Conservation (phyloP, 1,140 invertebrate genomes). For the Drosophila baimaii region DNA sequence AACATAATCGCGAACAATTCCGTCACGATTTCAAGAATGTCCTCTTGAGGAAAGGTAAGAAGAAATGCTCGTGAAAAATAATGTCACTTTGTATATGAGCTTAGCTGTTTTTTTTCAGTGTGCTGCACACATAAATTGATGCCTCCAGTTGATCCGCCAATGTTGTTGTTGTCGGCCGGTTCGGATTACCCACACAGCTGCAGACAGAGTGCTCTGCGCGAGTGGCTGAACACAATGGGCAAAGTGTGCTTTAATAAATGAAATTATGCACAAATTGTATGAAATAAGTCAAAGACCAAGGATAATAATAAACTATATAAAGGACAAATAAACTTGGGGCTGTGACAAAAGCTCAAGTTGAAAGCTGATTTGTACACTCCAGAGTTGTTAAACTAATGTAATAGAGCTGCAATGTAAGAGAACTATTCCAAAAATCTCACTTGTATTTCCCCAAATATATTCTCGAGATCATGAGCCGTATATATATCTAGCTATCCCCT, state of each 20-base stretch:
- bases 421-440: background rate
- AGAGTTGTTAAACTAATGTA: too few relatives aligned
- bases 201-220: slow-evolving; percentile 10
- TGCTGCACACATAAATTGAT: slow-evolving; percentile 18
- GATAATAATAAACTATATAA: background rate
- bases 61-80: too few relatives aligned
- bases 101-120: slow-evolving; percentile 17
- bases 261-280: slow-evolving; percentile 34
- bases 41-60: too few relatives aligned
- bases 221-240: slow-evolving; percentile 25
- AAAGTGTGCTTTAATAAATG: slow-evolving; percentile 23
- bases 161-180: slow-evolving; percentile 19
- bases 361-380: too few relatives aligned
- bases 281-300: slow-evolving; percentile 21
- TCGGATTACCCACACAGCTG: slow-evolving; percentile 43
- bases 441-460: background rate
- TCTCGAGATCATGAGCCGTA: slow-evolving; percentile 5
- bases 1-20: too few relatives aligned
- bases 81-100: too few relatives aligned
- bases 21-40: too few relatives aligned
- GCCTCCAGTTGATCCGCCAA: slow-evolving; percentile 18
- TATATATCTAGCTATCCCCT: background rate
- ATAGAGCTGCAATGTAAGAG: background rate
- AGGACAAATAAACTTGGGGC: background rate
- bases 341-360: background rate